Evolutionary conservation across 1,140 invertebrate genomes (phyloP).

Genomic region (Plodia interpunctella): DNA sequence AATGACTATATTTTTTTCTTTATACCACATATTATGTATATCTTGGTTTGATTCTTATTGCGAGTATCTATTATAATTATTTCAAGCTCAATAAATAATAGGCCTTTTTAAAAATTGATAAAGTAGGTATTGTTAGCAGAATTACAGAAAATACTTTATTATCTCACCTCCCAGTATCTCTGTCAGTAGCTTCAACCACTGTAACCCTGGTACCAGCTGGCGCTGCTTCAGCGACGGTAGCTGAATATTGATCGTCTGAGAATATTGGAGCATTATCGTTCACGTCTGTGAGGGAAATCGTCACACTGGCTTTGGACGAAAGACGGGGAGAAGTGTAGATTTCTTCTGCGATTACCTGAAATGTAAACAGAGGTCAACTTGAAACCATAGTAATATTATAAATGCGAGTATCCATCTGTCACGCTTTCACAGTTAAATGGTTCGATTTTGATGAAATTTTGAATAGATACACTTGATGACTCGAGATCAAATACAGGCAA

Average conservation of each 20-base stretch:
- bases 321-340: constrained; percentile 85
- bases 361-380: background rate
- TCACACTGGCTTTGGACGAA: constrained; percentile 92
- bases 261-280: constrained; percentile 94
- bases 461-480: no score
- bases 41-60: no score
- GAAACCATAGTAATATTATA: no score
- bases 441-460: no score
- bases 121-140: background rate
- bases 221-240: constrained; percentile 85
- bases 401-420: no score
- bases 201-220: constrained; percentile 83
- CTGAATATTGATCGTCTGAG: constrained; percentile 84
- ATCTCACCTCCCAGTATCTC: constrained; percentile 86
- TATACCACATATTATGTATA: no score
- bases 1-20: no score
- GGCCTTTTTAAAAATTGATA: no score
- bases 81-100: no score
- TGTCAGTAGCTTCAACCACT: constrained; percentile 88
- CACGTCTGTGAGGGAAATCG: constrained; percentile 89
- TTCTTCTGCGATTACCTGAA: constrained; percentile 89
- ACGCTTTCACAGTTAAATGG: no score
- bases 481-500: no score
- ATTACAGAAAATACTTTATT: background rate
- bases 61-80: no score